Percentiles rank a stretch among this genome's conserved stretches.
Conservation (phyloP, 2,797 vertebrate species). For the Anolis apletophallus region DNA sequence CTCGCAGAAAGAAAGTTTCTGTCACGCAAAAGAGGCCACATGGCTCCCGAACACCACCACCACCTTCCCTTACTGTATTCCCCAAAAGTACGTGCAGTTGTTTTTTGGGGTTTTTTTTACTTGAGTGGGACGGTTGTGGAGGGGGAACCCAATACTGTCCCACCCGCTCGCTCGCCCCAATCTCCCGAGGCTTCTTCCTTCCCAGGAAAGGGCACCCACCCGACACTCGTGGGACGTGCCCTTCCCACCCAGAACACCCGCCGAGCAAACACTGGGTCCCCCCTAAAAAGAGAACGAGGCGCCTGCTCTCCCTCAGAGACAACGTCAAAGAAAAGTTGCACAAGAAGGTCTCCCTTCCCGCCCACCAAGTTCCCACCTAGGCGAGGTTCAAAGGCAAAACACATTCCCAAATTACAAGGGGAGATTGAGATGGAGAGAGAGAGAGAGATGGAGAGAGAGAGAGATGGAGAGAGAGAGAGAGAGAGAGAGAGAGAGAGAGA, state of each 20-base stretch:
- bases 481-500: constrained; percentile 13
- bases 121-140: too few relatives aligned
- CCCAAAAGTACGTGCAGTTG: too few relatives aligned
- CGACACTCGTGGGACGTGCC: too few relatives aligned
- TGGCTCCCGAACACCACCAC: constrained; percentile 12
- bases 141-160: too few relatives aligned
- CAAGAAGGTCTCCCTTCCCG: constrained; percentile 46
- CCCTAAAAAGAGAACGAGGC: constrained; percentile 48
- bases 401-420: too few relatives aligned
- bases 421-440: constrained; percentile 44
- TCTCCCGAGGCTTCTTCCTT: too few relatives aligned
- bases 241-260: background rate
- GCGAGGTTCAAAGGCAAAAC: constrained; percentile 77
- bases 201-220: too few relatives aligned
- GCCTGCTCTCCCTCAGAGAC: constrained; percentile 69
- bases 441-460: fast-evolving
- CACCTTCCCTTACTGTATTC: too few relatives aligned
- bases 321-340: constrained; percentile 76
- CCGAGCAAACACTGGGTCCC: background rate
- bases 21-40: constrained; percentile 43
- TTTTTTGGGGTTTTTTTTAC: too few relatives aligned
- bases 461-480: constrained; percentile 41
- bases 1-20: constrained; percentile 68
- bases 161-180: too few relatives aligned
- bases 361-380: constrained; percentile 75